phyloP scores from a whole-genome alignment of 2,888 invertebrate genomes.

The Mycalesis mineus region DNA sequence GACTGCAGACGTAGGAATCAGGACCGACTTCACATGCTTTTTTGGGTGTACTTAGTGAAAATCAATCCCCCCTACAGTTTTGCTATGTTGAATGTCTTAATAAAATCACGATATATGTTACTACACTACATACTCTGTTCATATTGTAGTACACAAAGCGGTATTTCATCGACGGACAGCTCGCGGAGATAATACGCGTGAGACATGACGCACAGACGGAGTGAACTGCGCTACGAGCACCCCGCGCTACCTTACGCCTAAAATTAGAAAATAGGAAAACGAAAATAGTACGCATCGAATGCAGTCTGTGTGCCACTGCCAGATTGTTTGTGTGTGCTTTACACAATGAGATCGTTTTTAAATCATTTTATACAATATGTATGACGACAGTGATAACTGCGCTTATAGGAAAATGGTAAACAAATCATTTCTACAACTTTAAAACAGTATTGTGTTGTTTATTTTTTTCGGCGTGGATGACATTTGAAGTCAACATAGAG shows the following conservation, averaged over 20 bases:
- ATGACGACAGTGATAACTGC: slow-evolving; percentile 3
- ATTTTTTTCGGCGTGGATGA: not conserved
- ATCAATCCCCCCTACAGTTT: no score
- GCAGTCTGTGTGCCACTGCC: slow-evolving; percentile 27
- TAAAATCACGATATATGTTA: not conserved
- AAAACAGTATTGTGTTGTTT: not conserved
- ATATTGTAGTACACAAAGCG: slow-evolving; percentile 72
- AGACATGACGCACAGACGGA: slow-evolving; percentile 58
- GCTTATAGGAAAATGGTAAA: slow-evolving; percentile 14
- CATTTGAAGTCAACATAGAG: slow-evolving; percentile 6
- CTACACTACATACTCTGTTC: slow-evolving; percentile 46
- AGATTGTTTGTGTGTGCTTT: slow-evolving; percentile 17
- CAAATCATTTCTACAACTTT: not conserved
- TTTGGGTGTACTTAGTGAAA: no score
- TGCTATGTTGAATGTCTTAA: no score
- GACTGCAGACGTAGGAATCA: no score
- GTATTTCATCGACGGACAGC: slow-evolving; percentile 67
- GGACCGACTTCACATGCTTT: no score
- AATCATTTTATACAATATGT: slow-evolving; percentile 11
- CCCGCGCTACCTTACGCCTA: slow-evolving; percentile 49
- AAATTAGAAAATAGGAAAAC: slow-evolving; percentile 67
- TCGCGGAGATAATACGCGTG: slow-evolving; percentile 57
- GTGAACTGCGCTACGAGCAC: slow-evolving; percentile 35
- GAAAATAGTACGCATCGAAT: slow-evolving; percentile 53
- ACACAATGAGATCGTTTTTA: slow-evolving; percentile 10